These are phyloP conservation scores for Sarcophaga peregrina DNA, from an alignment of 1,140 invertebrate genomes.

Conservation along the genomic window DNA sequence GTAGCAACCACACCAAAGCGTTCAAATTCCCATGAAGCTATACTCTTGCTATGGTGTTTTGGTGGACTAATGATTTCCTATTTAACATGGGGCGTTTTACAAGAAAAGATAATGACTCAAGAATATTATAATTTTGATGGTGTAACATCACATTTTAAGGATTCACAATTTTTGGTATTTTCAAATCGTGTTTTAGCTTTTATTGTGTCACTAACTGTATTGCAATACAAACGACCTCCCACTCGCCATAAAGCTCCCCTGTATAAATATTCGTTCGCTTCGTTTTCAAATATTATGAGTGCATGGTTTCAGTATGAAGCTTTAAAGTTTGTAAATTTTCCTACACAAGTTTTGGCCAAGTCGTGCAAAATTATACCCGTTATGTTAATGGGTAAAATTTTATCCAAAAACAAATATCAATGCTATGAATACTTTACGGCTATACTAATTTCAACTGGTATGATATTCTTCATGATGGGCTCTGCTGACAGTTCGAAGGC, in stretches of 20 bases:
- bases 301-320: conserved; percentile 99
- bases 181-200: conserved; percentile 91
- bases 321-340: conserved; percentile 97
- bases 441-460: conserved; percentile 88
- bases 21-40: conserved; percentile 70
- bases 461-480: conserved; percentile 89
- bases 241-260: conserved; percentile 85
- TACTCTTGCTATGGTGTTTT: conserved; percentile 83
- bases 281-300: conserved; percentile 97
- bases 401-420: conserved; percentile 90
- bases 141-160: conserved; percentile 79
- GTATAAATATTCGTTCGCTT: conserved; percentile 97
- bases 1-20: conserved; percentile 54
- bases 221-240: conserved; percentile 70
- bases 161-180: conserved; percentile 96
- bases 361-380: conserved; percentile 94
- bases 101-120: conserved; percentile 93
- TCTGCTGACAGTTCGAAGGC: conserved; percentile 71
- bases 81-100: conserved; percentile 93
- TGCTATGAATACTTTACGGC: conserved; percentile 94
- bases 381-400: conserved; percentile 96
- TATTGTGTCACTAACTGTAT: conserved; percentile 74
- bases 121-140: conserved; percentile 76
- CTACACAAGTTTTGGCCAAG: conserved; percentile 95
- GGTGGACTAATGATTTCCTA: conserved; percentile 89